Base-by-base conservation (phyloP, 2,888 invertebrate genomes). In the Sturmia bella region DNA sequence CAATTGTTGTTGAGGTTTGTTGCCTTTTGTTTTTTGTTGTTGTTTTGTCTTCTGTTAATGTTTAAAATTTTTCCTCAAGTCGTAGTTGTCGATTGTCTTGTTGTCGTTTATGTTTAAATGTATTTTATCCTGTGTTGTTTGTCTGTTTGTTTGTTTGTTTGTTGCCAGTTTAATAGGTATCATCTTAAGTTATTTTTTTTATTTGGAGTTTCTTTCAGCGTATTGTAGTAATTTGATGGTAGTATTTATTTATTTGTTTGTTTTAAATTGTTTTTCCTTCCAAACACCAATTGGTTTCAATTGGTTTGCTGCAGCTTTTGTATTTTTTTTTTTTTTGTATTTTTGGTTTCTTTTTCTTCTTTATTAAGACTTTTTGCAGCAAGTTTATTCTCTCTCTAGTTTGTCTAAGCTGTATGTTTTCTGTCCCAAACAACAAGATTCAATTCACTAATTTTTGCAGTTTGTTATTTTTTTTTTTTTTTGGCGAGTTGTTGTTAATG, bases 341-440 rank as follows among this genome's bases (percentile, higher is more conserved):
- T n/a, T n/a, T n/a, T n/a, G n/a, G n/a, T n/a, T n/a, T n/a, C n/a
- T 66, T 43, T 17, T 57, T 27, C 5, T 69, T 50, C 17, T 11
- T 39, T 59, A 41, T 11, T 68, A 27, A 11, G 21, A 59, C 32
- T 56, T 43, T 80, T 66, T 79, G 63, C 52, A 61, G 37, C 66
- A 21, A 68, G 41, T 76, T 61, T 61, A 57, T 68, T 21, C 66
- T 79, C 66, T 79, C 72, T 70, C 45, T 86, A 89, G 90, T 90
- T 90, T 90, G 90, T 90, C 89, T 86, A 86, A 89, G 87, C 89
- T 90, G 89, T 90, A 90, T 90, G 90, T 89, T 87, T 87, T 87
- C 89, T 90, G 90, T 90, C 90, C 87, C 87, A 84, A 87, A 85
- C 86, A 86, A 90, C 90, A 90, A 88, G 88, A 88, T 87, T 90